Evolutionary conservation across 2,113 vertebrate genomes (phyloP).

Genomic region (Bubo scandiacus): DNA sequence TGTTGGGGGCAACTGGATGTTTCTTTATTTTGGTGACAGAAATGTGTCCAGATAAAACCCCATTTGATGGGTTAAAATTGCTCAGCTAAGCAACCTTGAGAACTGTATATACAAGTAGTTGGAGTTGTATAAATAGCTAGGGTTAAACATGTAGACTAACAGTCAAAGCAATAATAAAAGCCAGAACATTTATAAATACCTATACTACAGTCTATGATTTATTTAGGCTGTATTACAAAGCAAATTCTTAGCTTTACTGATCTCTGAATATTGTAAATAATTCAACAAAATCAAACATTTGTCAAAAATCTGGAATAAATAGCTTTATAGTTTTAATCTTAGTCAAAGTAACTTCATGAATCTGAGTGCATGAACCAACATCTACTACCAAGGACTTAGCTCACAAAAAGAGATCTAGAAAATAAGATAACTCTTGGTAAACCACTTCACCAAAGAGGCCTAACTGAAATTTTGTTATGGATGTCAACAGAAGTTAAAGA

Average conservation of each 20-base stretch:
- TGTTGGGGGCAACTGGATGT: rapidly evolving
- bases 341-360: background rate
- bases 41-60: background rate
- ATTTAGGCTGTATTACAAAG: background rate
- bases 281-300: background rate
- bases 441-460: background rate
- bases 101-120: background rate
- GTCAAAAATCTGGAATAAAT: background rate
- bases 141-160: background rate
- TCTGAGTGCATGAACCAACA: background rate
- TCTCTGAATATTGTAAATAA: background rate
- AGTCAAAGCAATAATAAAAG: background rate
- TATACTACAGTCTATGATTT: background rate
- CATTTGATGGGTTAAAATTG: background rate
- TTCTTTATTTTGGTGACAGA: background rate
- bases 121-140: background rate
- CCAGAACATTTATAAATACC: background rate
- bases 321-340: background rate
- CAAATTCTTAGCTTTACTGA: background rate
- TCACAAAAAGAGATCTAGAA: background rate
- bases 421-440: background rate
- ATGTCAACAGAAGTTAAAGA: background rate
- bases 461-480: background rate
- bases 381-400: background rate
- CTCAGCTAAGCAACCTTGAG: background rate